Percentiles rank a stretch among this genome's conserved stretches.
Evolutionary conservation across 2,113 vertebrate genomes (phyloP).

Genomic region (Progne subis): DNA sequence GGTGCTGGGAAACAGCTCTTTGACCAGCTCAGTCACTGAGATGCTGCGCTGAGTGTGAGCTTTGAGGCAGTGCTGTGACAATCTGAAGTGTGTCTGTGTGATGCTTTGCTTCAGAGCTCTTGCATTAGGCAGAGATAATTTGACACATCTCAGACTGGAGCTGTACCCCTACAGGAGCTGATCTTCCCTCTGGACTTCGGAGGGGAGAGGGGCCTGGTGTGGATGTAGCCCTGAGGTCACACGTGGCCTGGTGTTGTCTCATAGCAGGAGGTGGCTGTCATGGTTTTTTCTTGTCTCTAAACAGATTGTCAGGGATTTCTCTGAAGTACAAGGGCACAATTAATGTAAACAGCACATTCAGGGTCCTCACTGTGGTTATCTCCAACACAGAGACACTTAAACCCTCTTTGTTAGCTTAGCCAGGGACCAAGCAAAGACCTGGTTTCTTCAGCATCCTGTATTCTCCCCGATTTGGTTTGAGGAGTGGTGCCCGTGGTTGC

Average conservation of each 20-base stretch:
- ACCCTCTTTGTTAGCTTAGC: not conserved
- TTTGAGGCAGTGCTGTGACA: not conserved
- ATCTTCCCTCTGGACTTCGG: not conserved
- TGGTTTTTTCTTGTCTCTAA: not conserved
- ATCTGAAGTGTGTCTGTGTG: not conserved
- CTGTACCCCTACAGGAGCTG: not conserved
- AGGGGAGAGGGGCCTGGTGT: not conserved
- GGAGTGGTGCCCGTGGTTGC: not conserved
- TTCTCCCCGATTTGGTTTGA: not conserved
- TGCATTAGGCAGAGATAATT: not conserved
- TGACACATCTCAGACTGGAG: not conserved
- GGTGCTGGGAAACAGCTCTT: not conserved
- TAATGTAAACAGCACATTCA: not conserved
- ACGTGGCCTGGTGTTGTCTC: not conserved
- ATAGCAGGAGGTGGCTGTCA: not conserved
- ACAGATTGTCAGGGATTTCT: not conserved
- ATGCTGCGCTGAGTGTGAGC: not conserved
- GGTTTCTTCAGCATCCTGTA: not conserved
- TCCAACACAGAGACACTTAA: not conserved
- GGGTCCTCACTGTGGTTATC: not conserved
- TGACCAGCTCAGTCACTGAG: not conserved
- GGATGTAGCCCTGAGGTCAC: not conserved
- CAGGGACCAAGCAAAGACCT: not conserved
- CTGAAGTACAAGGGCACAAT: not conserved
- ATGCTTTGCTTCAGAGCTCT: not conserved